phyloP scores from a whole-genome alignment of 2,113 vertebrate species.

The Rhinolophus sinicus region DNA sequence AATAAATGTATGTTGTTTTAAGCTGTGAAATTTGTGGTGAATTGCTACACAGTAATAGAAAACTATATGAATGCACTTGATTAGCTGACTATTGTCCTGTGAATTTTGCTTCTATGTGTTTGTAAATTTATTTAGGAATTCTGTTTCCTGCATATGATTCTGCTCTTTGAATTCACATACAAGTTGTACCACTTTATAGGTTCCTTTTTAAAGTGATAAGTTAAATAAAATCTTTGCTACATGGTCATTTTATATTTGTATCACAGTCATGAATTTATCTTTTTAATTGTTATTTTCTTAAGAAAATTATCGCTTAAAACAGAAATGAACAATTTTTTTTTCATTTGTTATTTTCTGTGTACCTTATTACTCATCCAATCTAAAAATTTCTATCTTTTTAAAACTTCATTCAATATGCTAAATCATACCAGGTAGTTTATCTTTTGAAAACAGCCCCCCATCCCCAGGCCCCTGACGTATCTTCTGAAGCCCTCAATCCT shows the following conservation, averaged over 20 bases:
- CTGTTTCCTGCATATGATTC: background rate
- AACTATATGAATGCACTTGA: background rate
- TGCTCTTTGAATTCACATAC: background rate
- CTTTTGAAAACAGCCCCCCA: background rate
- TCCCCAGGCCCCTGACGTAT: no score
- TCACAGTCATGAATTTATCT: background rate
- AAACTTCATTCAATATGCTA: background rate
- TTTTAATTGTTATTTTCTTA: background rate
- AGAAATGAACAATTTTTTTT: background rate
- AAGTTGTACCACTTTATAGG: background rate
- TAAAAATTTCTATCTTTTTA: background rate
- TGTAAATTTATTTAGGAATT: constrained; percentile 17
- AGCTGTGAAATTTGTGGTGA: background rate
- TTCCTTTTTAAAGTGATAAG: background rate
- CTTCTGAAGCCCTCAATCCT: background rate
- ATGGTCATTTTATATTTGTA: constrained; percentile 11
- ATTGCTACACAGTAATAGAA: background rate
- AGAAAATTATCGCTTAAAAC: background rate
- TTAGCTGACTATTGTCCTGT: background rate
- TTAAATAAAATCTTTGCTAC: background rate
- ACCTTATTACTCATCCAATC: background rate
- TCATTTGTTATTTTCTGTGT: background rate
- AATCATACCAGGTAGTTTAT: background rate
- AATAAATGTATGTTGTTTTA: background rate
- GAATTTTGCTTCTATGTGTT: background rate